Evolutionary conservation across 2,113 vertebrate species (phyloP).

Genomic region (crab-eating macaque (Macaca fascicularis)): T2T-MFA8v1.1 NC_088375.1:16384501-16385000

Average conservation of each 20-base stretch:
- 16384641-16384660: background rate
- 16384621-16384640: background rate
- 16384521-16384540: background rate
- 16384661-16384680: background rate
- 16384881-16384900: no score
- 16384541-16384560: background rate
- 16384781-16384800: background rate
- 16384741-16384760: background rate
- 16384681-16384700: background rate
- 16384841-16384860: background rate
- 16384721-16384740: no score
- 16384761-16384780: background rate
- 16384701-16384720: background rate
- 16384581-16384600: background rate
- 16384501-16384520: background rate
- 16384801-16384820: background rate
- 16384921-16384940: background rate
- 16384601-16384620: accelerated
- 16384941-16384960: accelerated
- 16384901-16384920: accelerated
- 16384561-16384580: background rate
- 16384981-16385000: no score
- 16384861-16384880: accelerated
- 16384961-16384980: accelerated
- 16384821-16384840: background rate